Evolutionary conservation across 2,797 vertebrate genomes (phyloP).

Genomic region (Apogon hyalosoma): DNA sequence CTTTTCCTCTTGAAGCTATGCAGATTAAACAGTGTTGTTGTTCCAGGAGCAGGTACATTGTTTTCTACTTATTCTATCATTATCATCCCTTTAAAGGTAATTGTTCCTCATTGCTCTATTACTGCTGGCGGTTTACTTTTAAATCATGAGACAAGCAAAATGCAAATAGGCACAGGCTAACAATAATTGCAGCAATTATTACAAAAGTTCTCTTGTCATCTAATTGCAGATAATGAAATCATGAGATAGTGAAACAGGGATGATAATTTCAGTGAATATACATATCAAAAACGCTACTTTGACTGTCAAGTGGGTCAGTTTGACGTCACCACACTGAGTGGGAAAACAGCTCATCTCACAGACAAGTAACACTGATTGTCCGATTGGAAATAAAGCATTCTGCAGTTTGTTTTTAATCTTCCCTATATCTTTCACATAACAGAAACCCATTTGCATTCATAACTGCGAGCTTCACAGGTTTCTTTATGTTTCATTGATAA

Average conservation of each 20-base stretch:
- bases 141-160: constrained; percentile 77
- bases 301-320: constrained; percentile 55
- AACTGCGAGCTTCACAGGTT: constrained; percentile 19
- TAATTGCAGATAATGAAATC: constrained; percentile 81
- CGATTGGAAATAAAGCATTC: neutral
- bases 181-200: constrained; percentile 83
- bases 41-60: constrained; percentile 46
- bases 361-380: neutral
- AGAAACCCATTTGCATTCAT: constrained; percentile 8
- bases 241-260: constrained; percentile 67
- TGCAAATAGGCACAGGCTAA: constrained; percentile 76
- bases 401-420: neutral
- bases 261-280: constrained; percentile 73
- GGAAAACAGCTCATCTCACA: constrained; percentile 20
- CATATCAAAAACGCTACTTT: constrained; percentile 76
- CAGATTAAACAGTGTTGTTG: constrained; percentile 9
- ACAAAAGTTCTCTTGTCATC: constrained; percentile 76
- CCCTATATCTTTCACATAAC: constrained; percentile 10
- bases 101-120: constrained; percentile 55
- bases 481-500: constrained; percentile 52
- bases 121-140: constrained; percentile 57
- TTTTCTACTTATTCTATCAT: constrained; percentile 57
- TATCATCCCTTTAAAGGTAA: constrained; percentile 65
- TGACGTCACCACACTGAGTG: constrained; percentile 60
- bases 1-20: constrained; percentile 9